phyloP scores from a whole-genome alignment of 2,113 vertebrate genomes.

The Serilophus lunatus region DNA sequence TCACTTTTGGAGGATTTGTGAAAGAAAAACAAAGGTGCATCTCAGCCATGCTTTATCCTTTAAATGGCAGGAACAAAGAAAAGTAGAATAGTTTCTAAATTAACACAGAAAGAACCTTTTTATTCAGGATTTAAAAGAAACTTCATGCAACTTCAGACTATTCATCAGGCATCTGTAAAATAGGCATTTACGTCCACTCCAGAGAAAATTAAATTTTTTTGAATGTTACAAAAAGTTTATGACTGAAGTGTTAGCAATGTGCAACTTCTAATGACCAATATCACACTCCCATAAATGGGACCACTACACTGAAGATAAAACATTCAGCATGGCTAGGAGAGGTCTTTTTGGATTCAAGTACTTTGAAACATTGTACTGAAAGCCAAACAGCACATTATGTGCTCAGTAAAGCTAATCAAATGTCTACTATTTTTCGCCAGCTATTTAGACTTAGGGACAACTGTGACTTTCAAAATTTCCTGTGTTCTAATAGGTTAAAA shows the following conservation, averaged over 20 bases:
- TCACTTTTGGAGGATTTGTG: background rate
- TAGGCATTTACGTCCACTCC: background rate
- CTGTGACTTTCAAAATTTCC: slow-evolving; percentile 19
- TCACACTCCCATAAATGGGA: background rate
- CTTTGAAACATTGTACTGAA: slow-evolving; percentile 9
- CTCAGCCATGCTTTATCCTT: background rate
- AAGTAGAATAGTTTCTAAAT: slow-evolving; percentile 7
- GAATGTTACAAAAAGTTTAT: background rate
- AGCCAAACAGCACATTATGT: slow-evolving; percentile 12
- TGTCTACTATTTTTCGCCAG: background rate
- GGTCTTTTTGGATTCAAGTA: slow-evolving; percentile 28
- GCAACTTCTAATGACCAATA: slow-evolving; percentile 31
- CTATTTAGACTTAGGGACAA: background rate
- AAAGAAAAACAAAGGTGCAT: slow-evolving; percentile 10
- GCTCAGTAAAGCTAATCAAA: slow-evolving; percentile 46
- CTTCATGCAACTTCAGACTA: background rate
- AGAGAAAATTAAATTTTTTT: background rate
- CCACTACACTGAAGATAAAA: background rate
- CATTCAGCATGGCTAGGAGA: slow-evolving; percentile 5
- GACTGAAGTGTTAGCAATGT: background rate
- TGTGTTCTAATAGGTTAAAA: background rate
- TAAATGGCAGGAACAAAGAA: background rate
- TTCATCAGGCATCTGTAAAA: background rate
- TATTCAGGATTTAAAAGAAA: background rate
- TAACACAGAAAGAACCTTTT: background rate